Evolutionary conservation across 2,888 invertebrate genomes (phyloP).

Genomic region (Maniola hyperantus): DNA sequence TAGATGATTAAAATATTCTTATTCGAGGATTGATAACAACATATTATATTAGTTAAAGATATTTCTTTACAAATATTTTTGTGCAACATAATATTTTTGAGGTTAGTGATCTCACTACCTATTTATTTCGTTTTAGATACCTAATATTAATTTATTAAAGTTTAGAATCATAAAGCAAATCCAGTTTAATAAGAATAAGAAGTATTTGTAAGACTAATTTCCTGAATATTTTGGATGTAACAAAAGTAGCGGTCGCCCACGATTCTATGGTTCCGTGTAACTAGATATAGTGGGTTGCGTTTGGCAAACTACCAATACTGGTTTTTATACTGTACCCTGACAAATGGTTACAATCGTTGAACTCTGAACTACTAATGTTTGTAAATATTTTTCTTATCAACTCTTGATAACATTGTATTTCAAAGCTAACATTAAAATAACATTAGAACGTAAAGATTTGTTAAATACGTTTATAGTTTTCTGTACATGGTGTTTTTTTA

Average conservation of each 20-base stretch:
- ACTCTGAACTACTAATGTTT: not conserved
- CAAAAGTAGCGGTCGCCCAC: constrained; percentile 11
- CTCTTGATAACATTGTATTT: not conserved
- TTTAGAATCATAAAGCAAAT: too few relatives aligned
- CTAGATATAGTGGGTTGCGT: not conserved
- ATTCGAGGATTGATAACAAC: too few relatives aligned
- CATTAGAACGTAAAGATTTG: not conserved
- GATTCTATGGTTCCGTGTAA: not conserved
- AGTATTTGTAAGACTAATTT: not conserved
- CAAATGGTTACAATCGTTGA: constrained; percentile 14
- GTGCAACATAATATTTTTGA: too few relatives aligned
- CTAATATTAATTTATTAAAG: too few relatives aligned
- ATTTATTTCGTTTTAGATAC: too few relatives aligned
- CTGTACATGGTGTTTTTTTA: not conserved
- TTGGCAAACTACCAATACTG: constrained; percentile 7
- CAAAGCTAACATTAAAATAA: not conserved
- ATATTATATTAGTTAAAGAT: too few relatives aligned
- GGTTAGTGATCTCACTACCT: too few relatives aligned
- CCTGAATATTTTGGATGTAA: constrained; percentile 5
- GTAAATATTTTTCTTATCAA: not conserved
- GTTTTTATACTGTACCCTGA: constrained; percentile 5
- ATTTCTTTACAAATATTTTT: too few relatives aligned
- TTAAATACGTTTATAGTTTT: not conserved
- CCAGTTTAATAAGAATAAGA: not conserved
- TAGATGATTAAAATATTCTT: too few relatives aligned